These are phyloP conservation scores for Tachystola acroxantha DNA, from an alignment of 2,888 invertebrate species.

Conservation along the genomic window DNA sequence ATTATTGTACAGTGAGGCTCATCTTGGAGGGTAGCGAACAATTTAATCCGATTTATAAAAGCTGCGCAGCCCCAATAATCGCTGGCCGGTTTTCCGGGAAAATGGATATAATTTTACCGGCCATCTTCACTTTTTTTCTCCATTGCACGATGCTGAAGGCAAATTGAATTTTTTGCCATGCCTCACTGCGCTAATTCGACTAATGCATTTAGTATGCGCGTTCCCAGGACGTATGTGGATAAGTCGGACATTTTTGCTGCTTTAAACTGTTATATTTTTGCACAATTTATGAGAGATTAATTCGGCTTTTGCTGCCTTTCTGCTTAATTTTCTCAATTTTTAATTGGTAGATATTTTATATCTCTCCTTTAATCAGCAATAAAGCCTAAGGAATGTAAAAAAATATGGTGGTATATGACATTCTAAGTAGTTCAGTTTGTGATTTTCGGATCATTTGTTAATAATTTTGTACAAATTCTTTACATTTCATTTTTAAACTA, in stretches of 20 bases:
- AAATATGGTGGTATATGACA: constrained; percentile 1
- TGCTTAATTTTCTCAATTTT: too few species aligned
- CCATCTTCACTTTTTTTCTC: constrained; percentile 44
- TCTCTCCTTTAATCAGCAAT: too few species aligned
- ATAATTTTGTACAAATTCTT: too few species aligned
- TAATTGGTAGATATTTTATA: too few species aligned
- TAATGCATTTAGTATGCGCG: constrained; percentile 72
- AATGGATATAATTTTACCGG: constrained; percentile 68
- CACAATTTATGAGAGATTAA: too few species aligned
- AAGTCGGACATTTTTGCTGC: background rate
- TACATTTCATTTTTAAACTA: too few species aligned
- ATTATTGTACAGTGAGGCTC: background rate
- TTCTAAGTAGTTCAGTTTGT: too few species aligned
- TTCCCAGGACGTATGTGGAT: constrained; percentile 17
- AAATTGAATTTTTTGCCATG: constrained; percentile 74
- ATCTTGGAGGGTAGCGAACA: background rate
- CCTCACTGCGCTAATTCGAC: constrained; percentile 69
- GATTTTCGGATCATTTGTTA: too few species aligned
- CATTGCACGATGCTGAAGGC: constrained; percentile 49
- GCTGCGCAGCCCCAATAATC: constrained; percentile 52
- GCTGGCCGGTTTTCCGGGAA: constrained; percentile 46
- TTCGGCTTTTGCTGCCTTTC: too few species aligned
- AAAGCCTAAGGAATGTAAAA: constrained; percentile 1
- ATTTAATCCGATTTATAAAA: constrained; percentile 62
- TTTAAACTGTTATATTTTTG: background rate